Conservation (phyloP, 2,113 vertebrate species). For the Equus przewalskii region DNA sequence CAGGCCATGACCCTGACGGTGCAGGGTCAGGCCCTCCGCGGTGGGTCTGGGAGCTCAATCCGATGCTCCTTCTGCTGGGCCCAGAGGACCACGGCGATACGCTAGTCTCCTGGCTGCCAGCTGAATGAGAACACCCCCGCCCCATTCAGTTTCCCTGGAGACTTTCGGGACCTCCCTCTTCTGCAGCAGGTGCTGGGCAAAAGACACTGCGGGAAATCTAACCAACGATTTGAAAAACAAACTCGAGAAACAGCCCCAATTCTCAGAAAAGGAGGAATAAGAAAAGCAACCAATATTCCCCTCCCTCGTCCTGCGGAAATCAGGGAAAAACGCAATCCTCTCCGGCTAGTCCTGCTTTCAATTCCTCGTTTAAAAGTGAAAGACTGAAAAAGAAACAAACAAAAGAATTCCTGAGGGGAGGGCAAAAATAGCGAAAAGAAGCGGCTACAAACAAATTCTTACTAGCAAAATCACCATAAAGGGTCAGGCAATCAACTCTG, state of each 20-base stretch:
- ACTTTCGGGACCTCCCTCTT: fast-evolving
- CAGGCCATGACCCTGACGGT: neutral
- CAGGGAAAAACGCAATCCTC: neutral
- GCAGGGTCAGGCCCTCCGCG: neutral
- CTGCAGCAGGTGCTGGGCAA: neutral
- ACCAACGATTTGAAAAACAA: neutral
- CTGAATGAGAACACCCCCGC: neutral
- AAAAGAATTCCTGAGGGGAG: neutral
- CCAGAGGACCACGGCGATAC: no score
- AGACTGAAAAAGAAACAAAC: neutral
- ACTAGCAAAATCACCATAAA: neutral
- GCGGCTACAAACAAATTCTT: neutral
- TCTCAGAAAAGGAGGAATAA: neutral
- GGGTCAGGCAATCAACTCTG: neutral
- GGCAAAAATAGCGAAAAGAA: neutral
- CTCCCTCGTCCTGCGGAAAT: neutral
- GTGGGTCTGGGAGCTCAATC: neutral
- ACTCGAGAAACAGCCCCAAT: neutral
- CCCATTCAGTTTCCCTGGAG: neutral
- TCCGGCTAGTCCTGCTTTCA: neutral
- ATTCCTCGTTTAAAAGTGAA: neutral
- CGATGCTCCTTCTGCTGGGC: fast-evolving
- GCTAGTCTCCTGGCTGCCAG: neutral
- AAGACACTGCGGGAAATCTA: neutral
- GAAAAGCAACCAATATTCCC: neutral